Evolutionary conservation across 2,797 vertebrate genomes (phyloP), one percentile per base, ranked within the genome.

Genomic region (Bufotes viridis): DNA sequence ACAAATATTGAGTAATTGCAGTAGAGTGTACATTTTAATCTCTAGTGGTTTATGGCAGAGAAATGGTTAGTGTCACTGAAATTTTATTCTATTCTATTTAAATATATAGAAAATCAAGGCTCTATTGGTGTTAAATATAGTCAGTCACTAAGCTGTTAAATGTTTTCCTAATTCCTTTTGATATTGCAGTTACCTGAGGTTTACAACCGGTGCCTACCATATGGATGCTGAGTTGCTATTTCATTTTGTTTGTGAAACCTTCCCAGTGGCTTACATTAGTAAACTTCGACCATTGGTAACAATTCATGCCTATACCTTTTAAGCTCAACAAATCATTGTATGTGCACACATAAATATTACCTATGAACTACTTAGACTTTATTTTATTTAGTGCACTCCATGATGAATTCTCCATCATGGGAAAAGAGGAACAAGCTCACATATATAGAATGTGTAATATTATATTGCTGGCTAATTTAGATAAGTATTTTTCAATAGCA

Each of bases 391-490:
- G n/a, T 53, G 49, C 55, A 9, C n/a, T 75, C 42, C 11, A 75
- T 51, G 72, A 75, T 76, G 22, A 76, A 53, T 53, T 24, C 49
- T 13, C 14, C 22, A 76, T 53, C 74, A 76, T 53, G 12, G 1
- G 22, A 11, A 53, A 51, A 15, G 9, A 53, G 2, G n/a, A 53
- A 53, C 5, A n/a, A 24, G 0, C 74, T n/a, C 49, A 53, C 74
- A 14, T 53, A 55, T 49, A 53, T 15, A 53, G 22, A 55, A 24
- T 53, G 53, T 22, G 13, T 75, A n/a, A 11, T 75, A 55, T 76
- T 53, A 76, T 49, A 55, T 76, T 76, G 53, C 49, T 76, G 26
- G 22, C 74, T 76, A 12, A 76, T 76, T 76, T 53, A 53, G 12
- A 76, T 72, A 18, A 42, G 17, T 42, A 42, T 17, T 10, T 72